A percentile compares a stretch with the other conserved stretches of the same genome.
These are phyloP conservation scores for Chelonoidis abingdonii DNA, from an alignment of 2,113 vertebrate species.

Conservation along the genomic window DNA sequence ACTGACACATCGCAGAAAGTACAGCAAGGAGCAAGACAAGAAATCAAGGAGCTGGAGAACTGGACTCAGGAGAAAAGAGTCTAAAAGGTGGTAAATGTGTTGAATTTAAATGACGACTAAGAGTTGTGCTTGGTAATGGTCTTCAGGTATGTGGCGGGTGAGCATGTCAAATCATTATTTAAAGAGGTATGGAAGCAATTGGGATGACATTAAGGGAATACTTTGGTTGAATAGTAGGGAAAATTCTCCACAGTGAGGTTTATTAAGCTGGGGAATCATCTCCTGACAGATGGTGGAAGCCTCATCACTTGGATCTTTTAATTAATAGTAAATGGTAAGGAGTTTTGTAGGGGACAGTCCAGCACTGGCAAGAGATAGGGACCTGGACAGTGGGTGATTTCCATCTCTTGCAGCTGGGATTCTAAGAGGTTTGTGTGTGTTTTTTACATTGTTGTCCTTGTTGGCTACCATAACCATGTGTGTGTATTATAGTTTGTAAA, in stretches of 20 bases:
- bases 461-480: not conserved
- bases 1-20: not conserved
- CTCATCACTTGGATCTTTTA: not conserved
- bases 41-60: not conserved
- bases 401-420: not conserved
- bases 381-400: not conserved
- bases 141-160: not conserved
- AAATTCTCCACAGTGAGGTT: not conserved
- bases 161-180: not conserved
- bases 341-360: not conserved
- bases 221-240: not conserved
- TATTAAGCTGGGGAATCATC: not conserved
- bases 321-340: no score
- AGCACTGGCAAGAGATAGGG: not conserved
- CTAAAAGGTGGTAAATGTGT: not conserved
- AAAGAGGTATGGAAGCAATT: not conserved
- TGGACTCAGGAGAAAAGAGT: not conserved
- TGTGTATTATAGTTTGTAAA: not conserved
- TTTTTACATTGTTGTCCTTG: not conserved
- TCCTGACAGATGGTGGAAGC: not conserved
- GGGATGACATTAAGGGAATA: not conserved
- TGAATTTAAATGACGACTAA: not conserved
- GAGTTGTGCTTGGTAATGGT: not conserved
- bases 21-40: not conserved
- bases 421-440: not conserved